A percentile compares a stretch with the other conserved stretches of the same genome.
Evolutionary conservation across 2,797 vertebrate genomes (phyloP).

Genomic region (Coluber constrictor): DNA sequence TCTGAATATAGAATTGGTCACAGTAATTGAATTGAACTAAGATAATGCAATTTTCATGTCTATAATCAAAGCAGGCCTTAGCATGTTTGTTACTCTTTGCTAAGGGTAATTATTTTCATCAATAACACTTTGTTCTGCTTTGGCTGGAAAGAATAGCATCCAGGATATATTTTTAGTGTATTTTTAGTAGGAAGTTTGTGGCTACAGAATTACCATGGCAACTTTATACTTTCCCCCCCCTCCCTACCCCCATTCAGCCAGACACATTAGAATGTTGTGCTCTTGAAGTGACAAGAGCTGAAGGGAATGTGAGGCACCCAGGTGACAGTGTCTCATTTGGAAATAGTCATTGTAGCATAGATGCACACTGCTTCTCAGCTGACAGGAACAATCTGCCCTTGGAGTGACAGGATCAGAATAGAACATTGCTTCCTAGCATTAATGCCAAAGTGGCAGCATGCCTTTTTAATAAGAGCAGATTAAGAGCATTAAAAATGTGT

Average conservation of each 20-base stretch:
- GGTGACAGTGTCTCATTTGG: slow-evolving; percentile 48
- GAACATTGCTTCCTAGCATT: neutral
- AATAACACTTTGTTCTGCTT: neutral
- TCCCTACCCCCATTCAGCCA: slow-evolving; percentile 3
- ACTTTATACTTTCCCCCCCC: slow-evolving; percentile 36
- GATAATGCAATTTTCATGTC: too few species aligned
- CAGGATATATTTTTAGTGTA: slow-evolving; percentile 6
- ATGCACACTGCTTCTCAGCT: slow-evolving; percentile 31
- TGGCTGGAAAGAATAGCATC: neutral
- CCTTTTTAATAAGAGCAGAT: slow-evolving; percentile 36
- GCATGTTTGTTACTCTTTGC: neutral
- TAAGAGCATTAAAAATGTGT: slow-evolving; percentile 23
- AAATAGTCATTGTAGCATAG: slow-evolving; percentile 29
- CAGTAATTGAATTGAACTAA: neutral
- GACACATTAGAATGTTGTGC: slow-evolving; percentile 39
- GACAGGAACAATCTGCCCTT: slow-evolving; percentile 44
- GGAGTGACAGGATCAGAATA: slow-evolving; percentile 22
- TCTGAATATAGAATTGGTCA: neutral
- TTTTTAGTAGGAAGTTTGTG: slow-evolving; percentile 28
- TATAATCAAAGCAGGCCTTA: neutral
- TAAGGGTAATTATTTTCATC: neutral
- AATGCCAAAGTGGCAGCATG: neutral
- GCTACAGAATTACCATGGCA: slow-evolving; percentile 36
- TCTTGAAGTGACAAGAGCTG: slow-evolving; percentile 37
- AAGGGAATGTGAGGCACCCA: slow-evolving; percentile 41